Evolutionary conservation across 2,797 vertebrate species (phyloP).

Genomic region (Galaxias olidus): DNA sequence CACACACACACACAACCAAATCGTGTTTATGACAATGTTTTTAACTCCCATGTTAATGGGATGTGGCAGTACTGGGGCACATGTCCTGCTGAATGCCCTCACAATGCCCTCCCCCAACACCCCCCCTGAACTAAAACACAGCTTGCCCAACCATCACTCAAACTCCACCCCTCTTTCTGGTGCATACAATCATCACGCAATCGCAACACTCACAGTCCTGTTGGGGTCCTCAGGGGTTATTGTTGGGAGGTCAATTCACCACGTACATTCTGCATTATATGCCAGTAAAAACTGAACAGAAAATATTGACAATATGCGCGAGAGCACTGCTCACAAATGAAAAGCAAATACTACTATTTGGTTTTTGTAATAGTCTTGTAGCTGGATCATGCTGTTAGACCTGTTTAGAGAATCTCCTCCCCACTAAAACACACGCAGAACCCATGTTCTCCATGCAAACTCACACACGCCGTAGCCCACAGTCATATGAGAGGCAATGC

Average conservation of each 20-base stretch:
- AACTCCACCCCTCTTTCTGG: not conserved
- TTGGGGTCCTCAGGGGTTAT: too few species aligned
- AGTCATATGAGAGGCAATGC: too few species aligned
- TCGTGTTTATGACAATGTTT: slow-evolving; percentile 39
- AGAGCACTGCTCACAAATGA: not conserved
- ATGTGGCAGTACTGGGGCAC: slow-evolving; percentile 71
- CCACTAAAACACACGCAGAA: too few species aligned
- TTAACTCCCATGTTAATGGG: slow-evolving; percentile 49
- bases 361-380: not conserved
- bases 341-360: slow-evolving; percentile 4
- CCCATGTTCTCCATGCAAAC: too few species aligned
- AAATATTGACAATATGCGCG: too few species aligned
- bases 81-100: slow-evolving; percentile 63
- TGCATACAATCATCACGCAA: not conserved
- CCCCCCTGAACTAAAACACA: not conserved
- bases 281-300: too few species aligned
- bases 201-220: not conserved
- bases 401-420: not conserved
- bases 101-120: slow-evolving; percentile 32
- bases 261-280: too few species aligned
- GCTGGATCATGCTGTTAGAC: not conserved
- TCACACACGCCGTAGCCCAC: too few species aligned
- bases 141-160: slow-evolving; percentile 1
- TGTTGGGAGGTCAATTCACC: too few species aligned
- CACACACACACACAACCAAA: not conserved